Conservation (phyloP, 1,140 invertebrate genomes). For the Drosophila guanche region DNA sequence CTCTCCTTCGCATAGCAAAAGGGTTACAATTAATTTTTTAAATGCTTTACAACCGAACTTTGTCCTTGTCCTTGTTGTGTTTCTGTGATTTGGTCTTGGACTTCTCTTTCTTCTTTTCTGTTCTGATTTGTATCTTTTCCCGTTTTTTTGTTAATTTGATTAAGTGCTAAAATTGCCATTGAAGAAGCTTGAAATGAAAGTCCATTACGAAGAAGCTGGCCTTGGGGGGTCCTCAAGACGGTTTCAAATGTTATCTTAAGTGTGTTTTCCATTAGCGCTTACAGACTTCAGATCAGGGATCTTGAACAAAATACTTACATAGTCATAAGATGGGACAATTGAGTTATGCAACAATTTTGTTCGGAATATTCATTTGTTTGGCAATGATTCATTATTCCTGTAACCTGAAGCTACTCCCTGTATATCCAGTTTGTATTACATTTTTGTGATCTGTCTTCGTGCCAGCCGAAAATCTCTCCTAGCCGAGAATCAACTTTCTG, state of each 20-base stretch:
- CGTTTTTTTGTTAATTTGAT: neutral
- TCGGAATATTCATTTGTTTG: too few species aligned
- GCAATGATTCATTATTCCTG: too few species aligned
- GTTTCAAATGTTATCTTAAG: constrained; percentile 3
- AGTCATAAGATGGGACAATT: too few species aligned
- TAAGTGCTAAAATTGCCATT: constrained; percentile 16
- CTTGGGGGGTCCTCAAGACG: neutral
- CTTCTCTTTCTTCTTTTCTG: neutral
- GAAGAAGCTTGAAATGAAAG: neutral
- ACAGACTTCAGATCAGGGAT: neutral
- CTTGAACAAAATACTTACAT: too few species aligned
- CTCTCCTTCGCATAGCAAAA: neutral
- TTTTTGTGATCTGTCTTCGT: too few species aligned
- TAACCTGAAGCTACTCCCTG: too few species aligned
- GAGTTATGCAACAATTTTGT: too few species aligned
- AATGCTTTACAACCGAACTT: constrained; percentile 61
- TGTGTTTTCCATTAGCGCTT: neutral
- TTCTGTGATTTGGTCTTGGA: neutral
- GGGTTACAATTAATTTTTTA: constrained; percentile 70
- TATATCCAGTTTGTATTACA: too few species aligned
- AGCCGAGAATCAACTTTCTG: constrained; percentile 31
- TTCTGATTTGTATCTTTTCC: neutral
- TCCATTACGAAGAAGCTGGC: neutral
- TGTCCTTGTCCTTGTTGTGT: constrained; percentile 17
- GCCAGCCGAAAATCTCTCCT: constrained; percentile 1